These are phyloP conservation scores for Pammene fasciana DNA, from an alignment of 2,888 invertebrate genomes.

Conservation along the genomic window DNA sequence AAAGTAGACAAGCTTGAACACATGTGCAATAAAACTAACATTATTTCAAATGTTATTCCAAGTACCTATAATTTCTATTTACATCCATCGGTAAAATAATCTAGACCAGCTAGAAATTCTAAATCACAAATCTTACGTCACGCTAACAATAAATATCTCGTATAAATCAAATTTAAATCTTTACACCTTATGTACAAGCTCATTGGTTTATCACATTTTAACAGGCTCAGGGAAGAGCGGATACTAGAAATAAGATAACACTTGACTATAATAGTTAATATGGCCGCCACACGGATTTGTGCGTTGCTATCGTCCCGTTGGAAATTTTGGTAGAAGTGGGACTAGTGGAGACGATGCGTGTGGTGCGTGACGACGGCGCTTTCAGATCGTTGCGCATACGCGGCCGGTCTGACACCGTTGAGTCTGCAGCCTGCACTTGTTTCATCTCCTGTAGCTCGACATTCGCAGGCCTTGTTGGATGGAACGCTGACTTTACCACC, in stretches of 20 bases:
- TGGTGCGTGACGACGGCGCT: constrained; percentile 83
- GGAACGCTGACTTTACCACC: constrained; percentile 89
- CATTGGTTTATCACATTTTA: constrained; percentile 81
- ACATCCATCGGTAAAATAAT: constrained; percentile 52
- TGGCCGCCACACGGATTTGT: constrained; percentile 89
- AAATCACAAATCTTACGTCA: constrained; percentile 51
- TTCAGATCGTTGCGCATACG: constrained; percentile 82
- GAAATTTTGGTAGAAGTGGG: constrained; percentile 84
- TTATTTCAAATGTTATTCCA: constrained; percentile 49
- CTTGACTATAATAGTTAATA: constrained; percentile 80
- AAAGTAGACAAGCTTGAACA: constrained; percentile 71
- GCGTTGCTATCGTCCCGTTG: constrained; percentile 79
- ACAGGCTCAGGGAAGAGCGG: constrained; percentile 57
- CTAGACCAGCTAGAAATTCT: constrained; percentile 54
- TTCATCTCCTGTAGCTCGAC: constrained; percentile 82
- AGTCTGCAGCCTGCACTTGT: constrained; percentile 83
- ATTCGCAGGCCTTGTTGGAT: constrained; percentile 85
- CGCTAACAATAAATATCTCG: constrained; percentile 72
- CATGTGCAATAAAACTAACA: constrained; percentile 71
- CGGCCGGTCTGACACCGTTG: constrained; percentile 82
- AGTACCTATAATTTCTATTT: constrained; percentile 47
- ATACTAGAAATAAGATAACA: constrained; percentile 52
- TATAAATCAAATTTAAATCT: constrained; percentile 63
- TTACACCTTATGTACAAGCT: constrained; percentile 79
- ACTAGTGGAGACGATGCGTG: constrained; percentile 70